Percentiles rank a stretch among this genome's conserved stretches.
Conservation (phyloP, 2,888 invertebrate species). For the Trisateles emortualis region DNA sequence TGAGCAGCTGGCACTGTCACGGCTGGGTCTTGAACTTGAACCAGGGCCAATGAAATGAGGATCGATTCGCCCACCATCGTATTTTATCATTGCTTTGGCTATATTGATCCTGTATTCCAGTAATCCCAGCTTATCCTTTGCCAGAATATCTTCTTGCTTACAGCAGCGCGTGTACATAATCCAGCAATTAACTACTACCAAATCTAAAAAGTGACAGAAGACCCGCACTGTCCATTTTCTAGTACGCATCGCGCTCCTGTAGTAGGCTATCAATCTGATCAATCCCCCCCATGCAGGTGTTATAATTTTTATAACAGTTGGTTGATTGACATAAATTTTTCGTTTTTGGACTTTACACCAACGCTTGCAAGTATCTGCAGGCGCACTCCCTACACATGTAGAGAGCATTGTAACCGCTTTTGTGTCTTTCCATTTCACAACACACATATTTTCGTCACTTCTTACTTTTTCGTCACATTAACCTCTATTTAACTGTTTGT, state of each 20-base stretch:
- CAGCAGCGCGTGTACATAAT: no score
- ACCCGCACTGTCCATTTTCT: no score
- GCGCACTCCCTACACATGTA: conserved; percentile 24
- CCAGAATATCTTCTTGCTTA: background rate
- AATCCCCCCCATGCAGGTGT: no score
- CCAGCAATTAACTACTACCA: no score
- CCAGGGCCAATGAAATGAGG: background rate
- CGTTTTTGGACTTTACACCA: conserved; percentile 22
- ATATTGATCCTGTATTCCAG: no score
- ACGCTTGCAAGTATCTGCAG: conserved; percentile 30
- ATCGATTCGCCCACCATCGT: conserved; percentile 11
- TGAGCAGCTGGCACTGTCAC: conserved; percentile 16
- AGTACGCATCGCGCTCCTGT: no score
- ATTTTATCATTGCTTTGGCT: conserved; percentile 16
- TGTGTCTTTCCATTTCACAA: conserved; percentile 23
- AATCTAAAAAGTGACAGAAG: no score
- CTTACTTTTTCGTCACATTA: conserved; percentile 38
- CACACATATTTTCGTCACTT: conserved; percentile 35
- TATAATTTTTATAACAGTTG: no score
- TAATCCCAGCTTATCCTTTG: conserved; percentile 11
- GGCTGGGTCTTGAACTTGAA: background rate
- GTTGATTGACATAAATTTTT: no score
- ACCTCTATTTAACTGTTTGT: conserved; percentile 31
- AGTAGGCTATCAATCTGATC: no score
- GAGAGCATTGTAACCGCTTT: conserved; percentile 42